phyloP scores from a whole-genome alignment of 1,140 invertebrate genomes.

The Muscidifurax raptorellus region DNA sequence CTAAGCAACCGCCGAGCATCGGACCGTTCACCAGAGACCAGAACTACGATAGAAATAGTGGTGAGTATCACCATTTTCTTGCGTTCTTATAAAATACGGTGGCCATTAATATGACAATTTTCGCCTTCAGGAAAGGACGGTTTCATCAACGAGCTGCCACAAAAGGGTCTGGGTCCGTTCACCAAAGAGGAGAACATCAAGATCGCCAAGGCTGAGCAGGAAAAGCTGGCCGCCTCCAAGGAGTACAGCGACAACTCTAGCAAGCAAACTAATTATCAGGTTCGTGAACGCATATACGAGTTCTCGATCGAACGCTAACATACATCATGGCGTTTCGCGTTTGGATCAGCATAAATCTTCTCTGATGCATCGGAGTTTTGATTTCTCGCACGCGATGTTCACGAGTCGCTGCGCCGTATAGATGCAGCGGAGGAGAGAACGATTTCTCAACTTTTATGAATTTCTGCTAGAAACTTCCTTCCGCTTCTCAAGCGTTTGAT shows the following conservation, averaged over 20 bases:
- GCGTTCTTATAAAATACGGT: not conserved
- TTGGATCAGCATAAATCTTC: too few species aligned
- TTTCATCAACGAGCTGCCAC: conserved; percentile 50
- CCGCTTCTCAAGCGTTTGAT: too few species aligned
- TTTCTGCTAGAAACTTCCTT: too few species aligned
- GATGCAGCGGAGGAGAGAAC: too few species aligned
- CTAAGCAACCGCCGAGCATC: conserved; percentile 54
- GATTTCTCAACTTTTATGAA: too few species aligned
- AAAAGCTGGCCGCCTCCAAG: not conserved
- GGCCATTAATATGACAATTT: not conserved
- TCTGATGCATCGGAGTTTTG: too few species aligned
- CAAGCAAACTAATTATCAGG: conserved; percentile 27
- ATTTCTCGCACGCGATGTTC: too few species aligned
- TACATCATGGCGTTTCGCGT: too few species aligned
- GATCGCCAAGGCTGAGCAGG: conserved; percentile 34
- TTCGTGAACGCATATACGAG: not conserved
- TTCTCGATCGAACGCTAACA: too few species aligned
- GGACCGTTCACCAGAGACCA: conserved; percentile 69
- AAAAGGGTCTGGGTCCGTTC: conserved; percentile 68
- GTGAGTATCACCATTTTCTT: not conserved
- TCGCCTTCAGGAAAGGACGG: conserved; percentile 19
- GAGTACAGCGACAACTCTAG: not conserved
- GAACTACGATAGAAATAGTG: conserved; percentile 63
- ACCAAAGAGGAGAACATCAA: conserved; percentile 67
- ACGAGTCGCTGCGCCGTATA: too few species aligned